A percentile compares a stretch with the other conserved stretches of the same genome.
Evolutionary conservation across 2,888 invertebrate species (phyloP).

Genomic region (Hetaerina titia): DNA sequence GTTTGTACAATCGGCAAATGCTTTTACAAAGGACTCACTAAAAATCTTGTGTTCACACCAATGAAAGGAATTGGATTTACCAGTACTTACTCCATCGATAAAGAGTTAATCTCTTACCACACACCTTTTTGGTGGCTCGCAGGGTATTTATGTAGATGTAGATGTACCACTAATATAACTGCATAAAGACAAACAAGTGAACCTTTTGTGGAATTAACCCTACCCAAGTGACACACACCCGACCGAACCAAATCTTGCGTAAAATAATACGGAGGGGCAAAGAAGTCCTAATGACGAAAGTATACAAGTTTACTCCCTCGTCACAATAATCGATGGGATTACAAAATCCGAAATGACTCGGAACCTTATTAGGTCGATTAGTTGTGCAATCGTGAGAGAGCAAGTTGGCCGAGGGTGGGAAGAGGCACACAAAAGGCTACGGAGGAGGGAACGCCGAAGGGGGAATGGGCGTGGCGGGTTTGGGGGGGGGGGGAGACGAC

Average conservation of each 20-base stretch:
- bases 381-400: not conserved
- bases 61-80: too few relatives aligned
- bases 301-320: not conserved
- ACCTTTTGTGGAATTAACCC: not conserved
- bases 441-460: not conserved
- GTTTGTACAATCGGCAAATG: too few relatives aligned
- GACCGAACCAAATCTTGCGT: not conserved
- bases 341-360: constrained; percentile 8
- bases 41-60: too few relatives aligned
- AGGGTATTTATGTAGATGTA: too few relatives aligned
- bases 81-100: too few relatives aligned
- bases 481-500: not conserved
- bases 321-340: not conserved
- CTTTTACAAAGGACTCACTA: too few relatives aligned
- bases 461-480: not conserved
- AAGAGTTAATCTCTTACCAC: too few relatives aligned
- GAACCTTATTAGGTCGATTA: constrained; percentile 24
- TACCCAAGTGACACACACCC: not conserved
- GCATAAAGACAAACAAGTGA: not conserved
- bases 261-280: not conserved
- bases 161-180: too few relatives aligned
- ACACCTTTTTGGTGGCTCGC: too few relatives aligned
- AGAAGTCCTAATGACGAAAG: not conserved
- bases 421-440: not conserved
- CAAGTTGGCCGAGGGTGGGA: not conserved